Evolutionary conservation across 2,113 vertebrate species (phyloP), one percentile per base, ranked within the genome.

Genomic region (Greenwoodochromis staneri): DNA sequence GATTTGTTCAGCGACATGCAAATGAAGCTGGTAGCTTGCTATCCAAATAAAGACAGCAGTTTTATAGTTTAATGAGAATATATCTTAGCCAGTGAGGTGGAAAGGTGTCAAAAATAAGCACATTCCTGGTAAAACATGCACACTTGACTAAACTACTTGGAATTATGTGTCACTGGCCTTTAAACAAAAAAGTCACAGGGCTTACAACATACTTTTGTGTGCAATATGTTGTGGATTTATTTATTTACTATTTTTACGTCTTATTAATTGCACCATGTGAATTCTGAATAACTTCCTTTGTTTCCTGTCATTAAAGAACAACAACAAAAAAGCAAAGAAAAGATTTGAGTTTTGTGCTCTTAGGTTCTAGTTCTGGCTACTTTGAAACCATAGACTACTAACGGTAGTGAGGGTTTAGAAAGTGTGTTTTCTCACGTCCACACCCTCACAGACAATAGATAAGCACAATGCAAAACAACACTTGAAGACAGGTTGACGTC

Each of bases 31-130:
- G 17, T 34, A 49, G 45, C 45, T 4, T 31, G 10, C 45, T 78
- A 19, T 34, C 73, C 27, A 51, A 51, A 78, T 31, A 51, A 78
- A 78, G 17, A 34, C 1, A 51, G 42, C 10, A 51, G 0, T 47
- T 45, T 76, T 47, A 29, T 8, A 51, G 45, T 78, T 76, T 31
- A n/a, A 34, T 78, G 47, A 31, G 55, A 66, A 36, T 84, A 24
- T 49, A 0, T 3, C 40, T 73, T 55, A 88, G n/a, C 81, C 21
- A 84, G 73, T n/a, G 73, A 47, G 76, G 84, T 54, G 51, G 40
- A 42, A 38, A 84, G n/a, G 69, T 45, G 38, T 82, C 63, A 90
- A 38, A 29, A 87, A 88, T 55, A 45, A 69, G 1, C 7, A 49
- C 9, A 78, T 19, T 45, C 0, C 40, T 27, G 5, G 69, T 45